phyloP scores from a whole-genome alignment of 2,888 invertebrate species.

The Oscheius sp. region DNA sequence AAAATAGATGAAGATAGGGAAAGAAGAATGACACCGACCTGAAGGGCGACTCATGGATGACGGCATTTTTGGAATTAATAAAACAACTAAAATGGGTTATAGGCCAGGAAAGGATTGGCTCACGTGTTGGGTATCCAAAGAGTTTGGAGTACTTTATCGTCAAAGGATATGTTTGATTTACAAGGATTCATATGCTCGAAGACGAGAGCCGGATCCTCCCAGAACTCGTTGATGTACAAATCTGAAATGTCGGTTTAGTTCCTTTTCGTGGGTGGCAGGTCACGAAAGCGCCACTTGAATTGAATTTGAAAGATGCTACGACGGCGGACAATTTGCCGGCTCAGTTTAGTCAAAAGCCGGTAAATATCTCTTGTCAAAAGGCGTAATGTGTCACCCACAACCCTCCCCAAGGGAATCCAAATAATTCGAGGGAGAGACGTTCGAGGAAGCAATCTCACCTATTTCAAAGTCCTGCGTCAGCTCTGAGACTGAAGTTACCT shows the following conservation, averaged over 20 bases:
- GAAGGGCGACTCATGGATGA: constrained; percentile 72
- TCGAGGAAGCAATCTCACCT: constrained; percentile 43
- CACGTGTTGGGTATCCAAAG: constrained; percentile 72
- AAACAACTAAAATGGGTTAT: constrained; percentile 49
- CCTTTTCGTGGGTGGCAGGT: neutral
- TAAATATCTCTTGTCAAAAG: neutral
- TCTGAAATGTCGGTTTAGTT: constrained; percentile 50
- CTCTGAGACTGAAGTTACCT: constrained; percentile 72
- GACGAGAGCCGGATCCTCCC: constrained; percentile 72
- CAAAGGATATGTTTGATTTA: constrained; percentile 72
- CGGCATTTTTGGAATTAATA: constrained; percentile 71
- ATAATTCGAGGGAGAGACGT: neutral
- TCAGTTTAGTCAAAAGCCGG: neutral
- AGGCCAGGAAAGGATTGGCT: neutral
- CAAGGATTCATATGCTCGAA: constrained; percentile 73
- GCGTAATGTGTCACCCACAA: no score
- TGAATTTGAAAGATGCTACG: constrained; percentile 25
- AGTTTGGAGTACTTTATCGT: constrained; percentile 69
- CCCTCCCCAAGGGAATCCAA: constrained; percentile 9
- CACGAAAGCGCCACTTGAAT: neutral
- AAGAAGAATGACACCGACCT: constrained; percentile 41
- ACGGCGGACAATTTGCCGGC: constrained; percentile 2
- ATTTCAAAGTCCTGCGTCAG: constrained; percentile 73
- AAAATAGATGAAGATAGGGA: neutral
- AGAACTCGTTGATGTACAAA: constrained; percentile 73